Evolutionary conservation across 2,113 vertebrate genomes (phyloP).

Genomic region (Notechis scutatus): DNA sequence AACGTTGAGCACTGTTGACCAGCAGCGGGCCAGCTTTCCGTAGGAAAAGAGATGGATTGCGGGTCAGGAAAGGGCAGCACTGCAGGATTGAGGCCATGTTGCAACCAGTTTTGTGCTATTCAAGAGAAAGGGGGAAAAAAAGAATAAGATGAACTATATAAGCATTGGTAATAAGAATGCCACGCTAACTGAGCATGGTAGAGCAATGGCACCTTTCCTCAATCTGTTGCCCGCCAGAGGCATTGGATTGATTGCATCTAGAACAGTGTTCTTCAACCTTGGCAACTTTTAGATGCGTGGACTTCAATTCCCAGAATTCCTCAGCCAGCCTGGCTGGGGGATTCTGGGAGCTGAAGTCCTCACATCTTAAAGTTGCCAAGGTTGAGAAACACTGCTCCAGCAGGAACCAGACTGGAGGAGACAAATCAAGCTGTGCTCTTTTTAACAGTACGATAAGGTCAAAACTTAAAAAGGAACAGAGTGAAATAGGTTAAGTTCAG

Average conservation of each 20-base stretch:
- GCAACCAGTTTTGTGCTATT: constrained; percentile 52
- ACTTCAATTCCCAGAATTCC: not conserved
- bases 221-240: not conserved
- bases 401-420: not conserved
- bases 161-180: not conserved
- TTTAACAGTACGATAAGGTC: not conserved
- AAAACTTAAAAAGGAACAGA: not conserved
- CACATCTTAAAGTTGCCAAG: not conserved
- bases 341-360: not conserved
- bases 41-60: constrained; percentile 61
- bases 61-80: constrained; percentile 78
- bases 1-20: constrained; percentile 72
- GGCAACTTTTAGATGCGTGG: not conserved
- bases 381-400: not conserved
- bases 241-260: not conserved
- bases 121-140: not conserved
- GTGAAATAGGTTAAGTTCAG: not conserved
- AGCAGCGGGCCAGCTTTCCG: constrained; percentile 62
- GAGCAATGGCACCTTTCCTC: not conserved
- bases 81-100: constrained; percentile 80
- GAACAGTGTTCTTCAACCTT: not conserved
- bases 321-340: not conserved
- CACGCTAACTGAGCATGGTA: no score
- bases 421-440: not conserved
- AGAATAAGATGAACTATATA: not conserved